Percentiles rank a stretch among this genome's conserved stretches.
phyloP scores from a whole-genome alignment of 2,113 vertebrate genomes.

The Boleophthalmus pectinirostris region DNA sequence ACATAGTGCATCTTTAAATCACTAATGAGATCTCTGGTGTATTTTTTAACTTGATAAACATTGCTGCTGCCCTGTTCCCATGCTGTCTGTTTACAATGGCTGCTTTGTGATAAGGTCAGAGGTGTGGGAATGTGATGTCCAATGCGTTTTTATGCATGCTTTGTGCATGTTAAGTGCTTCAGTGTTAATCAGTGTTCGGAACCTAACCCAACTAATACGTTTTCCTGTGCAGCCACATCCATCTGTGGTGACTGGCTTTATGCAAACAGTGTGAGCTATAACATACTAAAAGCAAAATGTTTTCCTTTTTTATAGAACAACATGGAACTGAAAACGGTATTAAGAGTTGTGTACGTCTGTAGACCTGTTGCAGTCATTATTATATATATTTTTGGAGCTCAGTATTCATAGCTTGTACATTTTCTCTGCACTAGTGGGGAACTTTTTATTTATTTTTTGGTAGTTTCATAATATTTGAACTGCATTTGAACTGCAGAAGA shows the following conservation, averaged over 20 bases:
- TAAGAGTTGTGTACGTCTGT: neutral
- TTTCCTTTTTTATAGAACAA: constrained; percentile 10
- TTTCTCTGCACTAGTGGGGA: too few relatives aligned
- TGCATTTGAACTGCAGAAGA: too few relatives aligned
- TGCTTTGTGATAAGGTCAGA: constrained; percentile 43
- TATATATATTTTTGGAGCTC: too few relatives aligned
- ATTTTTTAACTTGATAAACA: neutral
- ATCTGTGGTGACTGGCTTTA: constrained; percentile 52
- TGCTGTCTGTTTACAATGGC: constrained; percentile 33
- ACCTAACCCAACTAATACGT: constrained; percentile 64
- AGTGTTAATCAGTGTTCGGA: constrained; percentile 16
- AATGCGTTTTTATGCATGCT: constrained; percentile 43
- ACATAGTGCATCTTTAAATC: too few relatives aligned
- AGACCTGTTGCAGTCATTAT: too few relatives aligned
- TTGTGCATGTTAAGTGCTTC: constrained; percentile 53
- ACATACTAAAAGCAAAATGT: constrained; percentile 62
- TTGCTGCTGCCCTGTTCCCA: constrained; percentile 4
- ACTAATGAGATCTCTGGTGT: neutral
- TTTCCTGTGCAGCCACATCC: constrained; percentile 41
- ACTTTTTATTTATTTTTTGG: too few relatives aligned
- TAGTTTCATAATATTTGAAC: too few relatives aligned
- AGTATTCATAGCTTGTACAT: too few relatives aligned
- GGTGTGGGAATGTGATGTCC: constrained; percentile 29
- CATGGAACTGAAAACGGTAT: constrained; percentile 48
- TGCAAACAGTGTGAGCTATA: constrained; percentile 44